Percentiles rank a stretch among this genome's conserved stretches.
Evolutionary conservation across 2,888 invertebrate genomes (phyloP).

Genomic region (Nipponacmea schrenckii): DNA sequence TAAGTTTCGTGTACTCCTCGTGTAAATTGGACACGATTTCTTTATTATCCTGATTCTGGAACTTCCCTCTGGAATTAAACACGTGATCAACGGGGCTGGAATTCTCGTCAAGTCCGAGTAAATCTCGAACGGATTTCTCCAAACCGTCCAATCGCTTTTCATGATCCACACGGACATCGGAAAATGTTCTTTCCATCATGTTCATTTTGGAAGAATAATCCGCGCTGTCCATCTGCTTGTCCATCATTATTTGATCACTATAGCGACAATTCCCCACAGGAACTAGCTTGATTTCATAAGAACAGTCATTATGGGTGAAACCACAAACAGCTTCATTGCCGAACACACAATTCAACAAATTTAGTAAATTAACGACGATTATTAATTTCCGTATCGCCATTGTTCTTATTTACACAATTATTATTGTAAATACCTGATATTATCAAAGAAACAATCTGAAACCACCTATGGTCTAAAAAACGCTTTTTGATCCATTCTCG

Average conservation of each 20-base stretch:
- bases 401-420: too few relatives aligned
- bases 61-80: neutral
- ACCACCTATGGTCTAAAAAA: too few relatives aligned
- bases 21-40: constrained; percentile 38
- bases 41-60: constrained; percentile 27
- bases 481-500: too few relatives aligned
- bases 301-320: neutral
- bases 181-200: neutral
- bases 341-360: too few relatives aligned
- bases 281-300: neutral
- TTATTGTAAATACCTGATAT: too few relatives aligned
- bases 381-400: too few relatives aligned
- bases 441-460: too few relatives aligned
- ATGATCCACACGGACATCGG: constrained; percentile 5
- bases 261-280: neutral
- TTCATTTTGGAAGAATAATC: constrained; percentile 1
- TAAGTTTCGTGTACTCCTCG: constrained; percentile 45
- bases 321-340: neutral
- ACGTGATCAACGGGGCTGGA: neutral
- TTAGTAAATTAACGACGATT: too few relatives aligned
- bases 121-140: constrained; percentile 14
- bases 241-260: neutral
- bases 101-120: constrained; percentile 14
- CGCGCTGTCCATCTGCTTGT: neutral
- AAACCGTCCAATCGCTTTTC: constrained; percentile 11